Base-by-base conservation (phyloP, 2,797 vertebrate species). In the Thunnus albacares region DNA sequence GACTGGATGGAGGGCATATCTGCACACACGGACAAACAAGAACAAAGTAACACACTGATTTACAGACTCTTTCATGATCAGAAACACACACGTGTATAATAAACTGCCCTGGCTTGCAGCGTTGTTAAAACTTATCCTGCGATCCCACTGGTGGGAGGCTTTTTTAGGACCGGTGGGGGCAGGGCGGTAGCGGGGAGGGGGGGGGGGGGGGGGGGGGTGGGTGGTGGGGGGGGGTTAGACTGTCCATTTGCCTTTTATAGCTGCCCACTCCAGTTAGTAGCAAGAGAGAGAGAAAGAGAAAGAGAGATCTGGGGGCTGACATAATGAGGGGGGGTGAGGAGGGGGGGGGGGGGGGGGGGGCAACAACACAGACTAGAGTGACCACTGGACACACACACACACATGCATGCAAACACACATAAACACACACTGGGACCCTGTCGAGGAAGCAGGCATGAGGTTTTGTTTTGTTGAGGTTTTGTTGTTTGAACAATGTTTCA, bases 171-270 rank as follows among this genome's bases (percentile, higher is more conserved):
- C 18, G 63, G 66, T 82, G 89, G 92, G 93, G 89, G 93, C 71
- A 87, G 94, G 91, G 92, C 79, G 9, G 79, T 69, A 56, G 55
- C 5, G 8, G 22, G 53, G 57, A 26, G 28, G 22, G 55, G 53
- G 63, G 51, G 75, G 38, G 45, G 58, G 49, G 52, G 18, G 47
- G n/a, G 5, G 24, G 35, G 3, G 22, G 56, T 62, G 76, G 77
- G 24, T 24, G 24, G 24, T 24, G 80, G 49, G 57, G 71, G 76
- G 77, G 81, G 51, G 58, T 38, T 47, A 67, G 61, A 87, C 85
- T 91, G 87, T 93, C 89, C 79, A 81, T 91, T 92, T 92, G 85
- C 84, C 79, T 93, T 93, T 91, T 90, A 92, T 86, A 90, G 91
- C 86, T 87, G 89, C 84, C 84, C 85, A 85, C 81, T 89, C 68